phyloP scores from a whole-genome alignment of 2,888 invertebrate species.

The Chrysolina haemoptera region DNA sequence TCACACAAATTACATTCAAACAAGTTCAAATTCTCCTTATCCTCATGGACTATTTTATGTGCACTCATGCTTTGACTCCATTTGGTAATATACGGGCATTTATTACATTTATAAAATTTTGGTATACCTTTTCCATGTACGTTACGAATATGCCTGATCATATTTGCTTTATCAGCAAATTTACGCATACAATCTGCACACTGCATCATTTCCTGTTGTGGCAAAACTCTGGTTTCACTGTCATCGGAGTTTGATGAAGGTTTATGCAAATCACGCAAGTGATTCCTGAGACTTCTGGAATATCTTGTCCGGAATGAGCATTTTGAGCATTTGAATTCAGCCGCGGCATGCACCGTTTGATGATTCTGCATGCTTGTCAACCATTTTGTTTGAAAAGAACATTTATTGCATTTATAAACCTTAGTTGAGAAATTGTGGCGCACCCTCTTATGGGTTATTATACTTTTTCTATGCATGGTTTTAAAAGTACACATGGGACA shows the following conservation, averaged over 20 bases:
- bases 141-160: not conserved
- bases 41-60: constrained; percentile 1
- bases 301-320: constrained; percentile 11
- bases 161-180: not conserved
- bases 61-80: not conserved
- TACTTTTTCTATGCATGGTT: constrained; percentile 3
- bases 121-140: not conserved
- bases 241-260: not conserved
- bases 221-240: not conserved
- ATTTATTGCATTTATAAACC: constrained; percentile 11
- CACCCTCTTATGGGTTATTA: not conserved
- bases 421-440: not conserved
- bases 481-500: constrained; percentile 17
- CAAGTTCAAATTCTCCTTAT: not conserved
- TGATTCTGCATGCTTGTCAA: not conserved
- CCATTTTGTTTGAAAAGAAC: constrained; percentile 9
- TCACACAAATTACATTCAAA: constrained; percentile 8
- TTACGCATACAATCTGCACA: not conserved
- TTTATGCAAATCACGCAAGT: constrained; percentile 9
- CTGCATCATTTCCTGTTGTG: not conserved
- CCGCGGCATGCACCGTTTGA: not conserved
- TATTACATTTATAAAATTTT: not conserved
- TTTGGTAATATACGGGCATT: not conserved
- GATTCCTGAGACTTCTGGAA: constrained; percentile 15
- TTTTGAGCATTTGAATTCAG: not conserved